Evolutionary conservation across 1,140 invertebrate species (phyloP).

Genomic region (Drosophila santomea): DNA sequence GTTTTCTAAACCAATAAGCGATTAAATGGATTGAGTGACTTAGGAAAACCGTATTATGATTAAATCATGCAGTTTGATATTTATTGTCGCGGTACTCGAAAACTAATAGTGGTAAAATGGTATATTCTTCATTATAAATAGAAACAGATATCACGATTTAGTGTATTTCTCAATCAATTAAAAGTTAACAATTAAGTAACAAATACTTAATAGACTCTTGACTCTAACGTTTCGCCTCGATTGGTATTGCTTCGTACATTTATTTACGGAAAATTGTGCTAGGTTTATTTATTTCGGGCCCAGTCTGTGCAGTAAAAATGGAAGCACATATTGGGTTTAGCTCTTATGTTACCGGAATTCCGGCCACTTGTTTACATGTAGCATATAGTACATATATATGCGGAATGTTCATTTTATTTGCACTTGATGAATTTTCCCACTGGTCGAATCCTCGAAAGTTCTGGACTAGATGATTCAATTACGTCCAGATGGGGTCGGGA

Average conservation of each 20-base stretch:
- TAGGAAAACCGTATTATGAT: neutral
- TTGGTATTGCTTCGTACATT: neutral
- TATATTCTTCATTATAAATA: too few species aligned
- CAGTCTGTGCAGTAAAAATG: too few species aligned
- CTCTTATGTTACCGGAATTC: neutral
- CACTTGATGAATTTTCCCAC: neutral
- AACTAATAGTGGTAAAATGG: too few species aligned
- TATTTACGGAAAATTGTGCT: neutral
- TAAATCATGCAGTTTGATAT: too few species aligned
- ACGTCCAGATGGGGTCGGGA: neutral
- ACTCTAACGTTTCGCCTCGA: too few species aligned
- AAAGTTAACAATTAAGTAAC: too few species aligned
- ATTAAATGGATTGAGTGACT: neutral
- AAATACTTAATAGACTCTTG: too few species aligned
- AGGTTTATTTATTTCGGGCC: neutral
- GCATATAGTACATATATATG: too few species aligned
- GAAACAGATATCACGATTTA: too few species aligned
- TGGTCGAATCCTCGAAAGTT: slow-evolving; percentile 8
- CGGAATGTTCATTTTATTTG: neutral
- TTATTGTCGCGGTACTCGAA: too few species aligned
- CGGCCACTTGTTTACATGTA: neutral
- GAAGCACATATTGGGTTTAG: neutral
- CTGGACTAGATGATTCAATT: slow-evolving; percentile 31
- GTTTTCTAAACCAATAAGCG: too few species aligned
- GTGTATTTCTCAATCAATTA: too few species aligned